Base-by-base conservation (phyloP, 1,140 invertebrate species). In the Paramacrobiotus metropolitanus region DNA sequence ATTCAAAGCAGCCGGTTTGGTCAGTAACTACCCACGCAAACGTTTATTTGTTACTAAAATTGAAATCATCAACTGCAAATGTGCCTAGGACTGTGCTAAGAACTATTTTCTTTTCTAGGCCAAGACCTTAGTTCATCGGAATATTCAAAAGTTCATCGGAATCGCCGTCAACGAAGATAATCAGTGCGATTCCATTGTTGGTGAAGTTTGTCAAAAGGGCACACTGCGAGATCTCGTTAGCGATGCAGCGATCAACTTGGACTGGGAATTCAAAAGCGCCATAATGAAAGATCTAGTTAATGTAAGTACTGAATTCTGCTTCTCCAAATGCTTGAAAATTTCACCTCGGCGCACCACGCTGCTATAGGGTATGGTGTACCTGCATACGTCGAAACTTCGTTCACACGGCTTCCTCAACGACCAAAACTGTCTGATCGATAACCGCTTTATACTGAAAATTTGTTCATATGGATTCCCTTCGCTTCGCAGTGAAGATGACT, bases 371-470 rank as follows among this genome's bases (percentile, higher is more conserved):
- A 92, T 97, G 87, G 75, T 81, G 55, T 97, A 91, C 70, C 76
- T 98, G 1, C 93, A 97, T 69, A 79, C 79, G 44, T 88, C 84
- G 44, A 85, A 90, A 65, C 82, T 98, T 2, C 83, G 82, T 65
- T 87, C 83, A 21, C 94, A 98, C 70, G 94, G 93, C 0, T 86
- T 85, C 68, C 75, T 99, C 9, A 97, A 94, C 69, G 96, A 92
- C 0, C 87, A 87, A 29, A 98, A 98, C 71, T 98, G 94, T 72
- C 86, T 98, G 0, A 91, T 99, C 0, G 93, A 98, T 70, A 90
- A 86, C 21, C 78, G 92, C 30, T 98, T 98, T 71, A 90, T 95
- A 0, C 76, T 98, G 1, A 98, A 98, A 79, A 85, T 98, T 40
- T 85, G 91, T 0, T 91, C 97, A 72, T 99, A 97, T 71, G 94